Conservation (phyloP, 1,140 invertebrate genomes). For the Bombus picipes region DNA sequence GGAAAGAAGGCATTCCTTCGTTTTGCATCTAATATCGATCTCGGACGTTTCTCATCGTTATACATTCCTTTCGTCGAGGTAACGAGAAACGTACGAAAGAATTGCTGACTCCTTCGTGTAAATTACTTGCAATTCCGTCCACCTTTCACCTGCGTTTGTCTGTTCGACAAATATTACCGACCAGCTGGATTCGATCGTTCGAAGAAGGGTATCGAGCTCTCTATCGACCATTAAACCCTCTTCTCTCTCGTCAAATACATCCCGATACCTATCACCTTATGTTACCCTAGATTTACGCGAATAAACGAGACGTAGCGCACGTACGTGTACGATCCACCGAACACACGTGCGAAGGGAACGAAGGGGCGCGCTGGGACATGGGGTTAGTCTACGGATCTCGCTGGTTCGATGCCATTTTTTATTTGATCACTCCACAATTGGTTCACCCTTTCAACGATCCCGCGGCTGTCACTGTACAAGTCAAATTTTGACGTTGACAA, state of each 20-base stretch:
- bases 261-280: constrained; percentile 1
- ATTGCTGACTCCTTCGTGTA: background rate
- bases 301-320: background rate
- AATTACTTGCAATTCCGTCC: background rate
- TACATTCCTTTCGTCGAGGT: background rate
- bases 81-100: constrained; percentile 23
- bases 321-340: background rate
- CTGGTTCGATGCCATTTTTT: constrained; percentile 14
- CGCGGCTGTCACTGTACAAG: background rate
- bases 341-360: too few species aligned
- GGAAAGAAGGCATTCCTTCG: constrained; percentile 14
- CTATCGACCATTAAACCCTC: background rate
- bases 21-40: constrained; percentile 20
- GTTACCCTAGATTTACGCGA: background rate
- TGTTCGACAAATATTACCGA: background rate
- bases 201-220: background rate
- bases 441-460: background rate
- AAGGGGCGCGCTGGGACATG: background rate
- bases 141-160: background rate
- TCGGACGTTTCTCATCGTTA: background rate
- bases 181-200: background rate
- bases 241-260: background rate
- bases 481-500: constrained; percentile 25
- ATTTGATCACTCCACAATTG: constrained; percentile 9
- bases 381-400: background rate